phyloP scores from a whole-genome alignment of 2,888 invertebrate genomes.

The Plagiodera versicolora region DNA sequence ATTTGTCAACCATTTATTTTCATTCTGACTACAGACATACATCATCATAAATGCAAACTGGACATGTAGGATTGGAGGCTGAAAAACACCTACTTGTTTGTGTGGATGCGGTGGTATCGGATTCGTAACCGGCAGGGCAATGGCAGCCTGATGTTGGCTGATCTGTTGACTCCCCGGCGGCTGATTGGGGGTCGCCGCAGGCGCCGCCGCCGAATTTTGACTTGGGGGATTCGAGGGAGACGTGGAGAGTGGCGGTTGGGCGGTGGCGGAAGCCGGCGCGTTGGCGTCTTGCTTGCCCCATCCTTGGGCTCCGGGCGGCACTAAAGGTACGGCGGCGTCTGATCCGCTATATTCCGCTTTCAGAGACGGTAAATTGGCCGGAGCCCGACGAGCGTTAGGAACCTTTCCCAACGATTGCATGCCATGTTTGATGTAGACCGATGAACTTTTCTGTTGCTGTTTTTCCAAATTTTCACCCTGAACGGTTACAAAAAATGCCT shows the following conservation, averaged over 20 bases:
- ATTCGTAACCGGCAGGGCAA: conserved; percentile 50
- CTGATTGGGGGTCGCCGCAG: too few species aligned
- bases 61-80: too few species aligned
- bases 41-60: too few species aligned
- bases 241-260: conserved; percentile 34
- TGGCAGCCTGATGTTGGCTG: conserved; percentile 50
- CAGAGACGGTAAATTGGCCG: conserved; percentile 97
- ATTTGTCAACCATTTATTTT: too few species aligned
- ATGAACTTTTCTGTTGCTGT: conserved; percentile 84
- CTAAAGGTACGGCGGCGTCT: conserved; percentile 76
- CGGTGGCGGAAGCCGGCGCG: conserved; percentile 44
- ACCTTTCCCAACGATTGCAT: conserved; percentile 99
- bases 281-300: conserved; percentile 65
- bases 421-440: conserved; percentile 94
- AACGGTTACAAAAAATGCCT: conserved; percentile 6
- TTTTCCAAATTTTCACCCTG: conserved; percentile 87
- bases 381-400: conserved; percentile 96
- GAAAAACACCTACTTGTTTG: conserved; percentile 31
- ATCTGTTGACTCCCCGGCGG: conserved; percentile 27
- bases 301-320: conserved; percentile 79
- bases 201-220: conserved; percentile 3
- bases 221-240: conserved; percentile 34
- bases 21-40: too few species aligned
- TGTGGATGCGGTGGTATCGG: conserved; percentile 43
- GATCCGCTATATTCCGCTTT: conserved; percentile 90